A percentile compares a stretch with the other conserved stretches of the same genome.
Evolutionary conservation across 2,888 invertebrate genomes (phyloP).

Genomic region (Tiphia femorata): DNA sequence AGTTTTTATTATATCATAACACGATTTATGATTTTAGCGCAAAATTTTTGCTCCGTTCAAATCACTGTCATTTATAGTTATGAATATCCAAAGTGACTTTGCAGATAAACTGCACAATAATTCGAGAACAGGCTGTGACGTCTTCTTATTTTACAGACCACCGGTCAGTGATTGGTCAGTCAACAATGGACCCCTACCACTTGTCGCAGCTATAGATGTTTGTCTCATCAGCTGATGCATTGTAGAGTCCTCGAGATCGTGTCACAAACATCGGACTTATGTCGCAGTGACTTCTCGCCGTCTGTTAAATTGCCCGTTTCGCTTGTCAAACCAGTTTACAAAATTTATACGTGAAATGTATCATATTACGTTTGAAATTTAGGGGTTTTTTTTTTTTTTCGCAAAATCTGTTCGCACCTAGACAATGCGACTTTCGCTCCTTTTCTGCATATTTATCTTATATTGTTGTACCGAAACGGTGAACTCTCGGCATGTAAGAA

Average conservation of each 20-base stretch:
- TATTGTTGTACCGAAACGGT: conserved; percentile 10
- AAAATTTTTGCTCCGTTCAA: not conserved
- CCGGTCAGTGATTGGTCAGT: conserved; percentile 31
- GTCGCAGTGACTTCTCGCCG: no score
- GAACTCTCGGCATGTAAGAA: conserved; percentile 32
- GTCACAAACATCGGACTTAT: no score
- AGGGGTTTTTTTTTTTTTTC: no score
- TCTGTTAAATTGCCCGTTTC: no score
- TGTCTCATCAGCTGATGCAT: conserved; percentile 35
- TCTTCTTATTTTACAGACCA: no score
- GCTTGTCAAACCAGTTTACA: no score
- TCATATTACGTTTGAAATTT: not conserved
- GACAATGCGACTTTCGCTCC: conserved; percentile 32
- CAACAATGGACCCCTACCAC: conserved; percentile 1
- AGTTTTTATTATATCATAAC: no score
- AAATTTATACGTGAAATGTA: no score
- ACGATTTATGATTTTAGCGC: not conserved
- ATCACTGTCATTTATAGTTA: not conserved
- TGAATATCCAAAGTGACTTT: not conserved
- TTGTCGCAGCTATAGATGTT: not conserved
- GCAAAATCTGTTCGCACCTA: no score
- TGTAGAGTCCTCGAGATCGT: no score
- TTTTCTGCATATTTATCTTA: conserved; percentile 16
- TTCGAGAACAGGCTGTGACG: no score
- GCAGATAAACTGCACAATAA: no score